A percentile compares a stretch with the other conserved stretches of the same genome.
Evolutionary conservation across 2,113 vertebrate species (phyloP).

Genomic region (Sciurus niger): DNA sequence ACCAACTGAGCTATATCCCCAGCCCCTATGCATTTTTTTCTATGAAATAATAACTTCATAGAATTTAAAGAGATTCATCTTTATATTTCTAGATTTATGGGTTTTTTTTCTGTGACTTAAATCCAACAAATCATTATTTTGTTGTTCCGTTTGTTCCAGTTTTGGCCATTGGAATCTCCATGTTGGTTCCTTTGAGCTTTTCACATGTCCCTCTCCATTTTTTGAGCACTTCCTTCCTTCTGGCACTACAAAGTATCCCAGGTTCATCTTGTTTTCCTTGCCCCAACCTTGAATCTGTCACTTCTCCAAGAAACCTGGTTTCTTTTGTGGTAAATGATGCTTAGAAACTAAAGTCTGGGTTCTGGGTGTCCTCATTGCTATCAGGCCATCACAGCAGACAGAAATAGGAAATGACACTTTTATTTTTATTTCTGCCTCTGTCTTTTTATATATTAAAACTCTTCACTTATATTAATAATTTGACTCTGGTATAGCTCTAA

Average conservation of each 20-base stretch:
- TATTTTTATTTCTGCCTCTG: background rate
- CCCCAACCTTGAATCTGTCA: background rate
- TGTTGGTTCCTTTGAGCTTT: background rate
- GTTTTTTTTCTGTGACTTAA: background rate
- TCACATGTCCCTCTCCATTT: background rate
- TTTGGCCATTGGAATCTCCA: background rate
- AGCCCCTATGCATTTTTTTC: background rate
- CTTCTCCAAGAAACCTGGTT: background rate
- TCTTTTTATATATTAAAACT: background rate
- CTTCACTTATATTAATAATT: background rate
- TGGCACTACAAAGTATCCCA: background rate
- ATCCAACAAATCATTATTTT: background rate
- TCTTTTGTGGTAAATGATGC: too few species aligned
- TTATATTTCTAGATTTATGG: background rate
- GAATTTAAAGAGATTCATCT: too few species aligned
- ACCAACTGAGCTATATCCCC: too few species aligned
- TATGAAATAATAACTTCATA: background rate
- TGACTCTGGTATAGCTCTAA: background rate
- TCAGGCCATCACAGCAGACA: too few species aligned
- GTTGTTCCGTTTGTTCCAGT: too few species aligned
- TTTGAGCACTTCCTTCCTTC: background rate
- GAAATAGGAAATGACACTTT: background rate
- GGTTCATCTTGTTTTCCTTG: background rate
- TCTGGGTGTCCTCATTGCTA: too few species aligned
- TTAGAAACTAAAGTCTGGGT: too few species aligned